Evolutionary conservation across 2,888 invertebrate species (phyloP).

Genomic region (Aelia acuminata): DNA sequence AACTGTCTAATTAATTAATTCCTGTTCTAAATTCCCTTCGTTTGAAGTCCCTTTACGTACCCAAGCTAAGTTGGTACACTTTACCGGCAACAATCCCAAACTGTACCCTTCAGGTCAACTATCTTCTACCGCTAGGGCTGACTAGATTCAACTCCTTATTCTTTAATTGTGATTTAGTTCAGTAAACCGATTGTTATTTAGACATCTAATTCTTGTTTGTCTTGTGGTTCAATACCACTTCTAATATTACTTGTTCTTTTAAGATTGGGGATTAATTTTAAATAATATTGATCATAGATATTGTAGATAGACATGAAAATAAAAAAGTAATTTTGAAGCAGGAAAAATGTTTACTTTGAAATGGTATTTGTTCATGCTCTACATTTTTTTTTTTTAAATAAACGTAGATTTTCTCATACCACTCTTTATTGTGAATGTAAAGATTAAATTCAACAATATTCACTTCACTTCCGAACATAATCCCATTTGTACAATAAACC

Average conservation of each 20-base stretch:
- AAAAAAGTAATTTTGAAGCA: too few relatives aligned
- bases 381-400: too few relatives aligned
- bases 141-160: not conserved
- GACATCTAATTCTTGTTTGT: not conserved
- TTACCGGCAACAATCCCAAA: not conserved
- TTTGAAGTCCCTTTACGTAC: not conserved
- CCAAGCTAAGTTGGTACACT: not conserved
- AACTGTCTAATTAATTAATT: too few relatives aligned
- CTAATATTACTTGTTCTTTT: not conserved
- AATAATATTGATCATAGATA: not conserved
- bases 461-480: too few relatives aligned
- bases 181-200: not conserved
- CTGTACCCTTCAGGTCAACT: not conserved
- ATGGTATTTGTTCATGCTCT: too few relatives aligned
- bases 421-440: too few relatives aligned
- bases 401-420: too few relatives aligned
- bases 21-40: not conserved
- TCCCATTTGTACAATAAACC: too few relatives aligned
- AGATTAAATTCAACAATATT: too few relatives aligned
- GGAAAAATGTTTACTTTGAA: too few relatives aligned
- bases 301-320: too few relatives aligned
- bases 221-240: not conserved
- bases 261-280: not conserved
- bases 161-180: not conserved
- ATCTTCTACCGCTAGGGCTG: too few relatives aligned